Percentiles rank a stretch among this genome's conserved stretches.
Evolutionary conservation across 2,113 vertebrate species (phyloP).

Genomic region (Chamaetylas fuelleborni): DNA sequence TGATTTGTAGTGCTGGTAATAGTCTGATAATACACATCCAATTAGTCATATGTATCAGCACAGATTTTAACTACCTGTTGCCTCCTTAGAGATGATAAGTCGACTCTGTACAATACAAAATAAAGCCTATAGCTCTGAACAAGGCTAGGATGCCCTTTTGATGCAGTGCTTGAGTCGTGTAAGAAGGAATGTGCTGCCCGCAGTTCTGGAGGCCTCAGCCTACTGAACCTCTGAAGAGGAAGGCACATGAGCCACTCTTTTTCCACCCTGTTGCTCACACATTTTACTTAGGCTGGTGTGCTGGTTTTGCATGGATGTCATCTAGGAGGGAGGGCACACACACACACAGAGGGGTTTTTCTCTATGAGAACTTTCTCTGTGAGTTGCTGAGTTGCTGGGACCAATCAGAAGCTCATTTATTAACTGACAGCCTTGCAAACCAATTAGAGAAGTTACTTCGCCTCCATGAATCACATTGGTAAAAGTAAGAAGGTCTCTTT

Average conservation of each 20-base stretch:
- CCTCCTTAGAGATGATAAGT: neutral
- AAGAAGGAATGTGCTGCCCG: neutral
- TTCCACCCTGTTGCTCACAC: neutral
- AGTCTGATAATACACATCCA: neutral
- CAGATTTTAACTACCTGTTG: neutral
- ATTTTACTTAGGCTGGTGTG: neutral
- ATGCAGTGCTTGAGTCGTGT: neutral
- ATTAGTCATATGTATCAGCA: neutral
- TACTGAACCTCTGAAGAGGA: neutral
- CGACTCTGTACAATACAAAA: neutral
- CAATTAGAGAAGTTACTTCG: too few species aligned
- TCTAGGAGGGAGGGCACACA: too few species aligned
- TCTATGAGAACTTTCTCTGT: too few species aligned
- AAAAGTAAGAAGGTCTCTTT: too few species aligned
- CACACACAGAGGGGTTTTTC: too few species aligned
- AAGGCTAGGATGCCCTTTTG: neutral
- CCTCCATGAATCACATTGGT: too few species aligned
- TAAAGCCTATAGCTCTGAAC: neutral
- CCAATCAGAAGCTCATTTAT: too few species aligned
- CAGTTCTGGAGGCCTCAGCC: neutral
- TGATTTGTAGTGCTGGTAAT: neutral
- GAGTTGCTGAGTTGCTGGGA: too few species aligned
- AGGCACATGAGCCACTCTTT: neutral
- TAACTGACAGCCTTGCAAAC: too few species aligned
- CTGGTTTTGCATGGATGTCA: too few species aligned